Evolutionary conservation across 2,113 vertebrate species (phyloP), one percentile per base, ranked within the genome.

Genomic region (Anhinga anhinga): DNA sequence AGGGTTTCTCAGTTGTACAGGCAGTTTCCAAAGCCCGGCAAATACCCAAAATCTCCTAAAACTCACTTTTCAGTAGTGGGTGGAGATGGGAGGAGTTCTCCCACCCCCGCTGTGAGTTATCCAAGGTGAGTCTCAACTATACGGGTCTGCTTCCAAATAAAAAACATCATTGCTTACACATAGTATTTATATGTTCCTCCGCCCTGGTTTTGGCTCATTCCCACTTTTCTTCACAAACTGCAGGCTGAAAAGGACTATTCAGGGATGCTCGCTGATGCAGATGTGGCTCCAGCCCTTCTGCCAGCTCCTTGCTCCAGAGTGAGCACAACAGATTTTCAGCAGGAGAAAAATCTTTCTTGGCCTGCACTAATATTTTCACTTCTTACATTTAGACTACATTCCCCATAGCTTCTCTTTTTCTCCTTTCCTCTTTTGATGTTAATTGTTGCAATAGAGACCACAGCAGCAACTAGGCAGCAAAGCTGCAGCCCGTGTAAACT

Each of bases 161-260:
- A 92, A 96, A 97, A 61, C 49, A 90, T 67, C 61, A 34, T 50
- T 86, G 93, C 93, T 90, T 74, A 53, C 90, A 93, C 86, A 40
- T 55, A 96, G 82, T 92, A 93, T 97, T 97, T 96, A 88, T 96
- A 90, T 55, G 77, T 96, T 91, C 80, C 81, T 92, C 84, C 40
- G 4, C 94, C 88, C 83, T 80, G 81, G 77, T 58, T 93, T 95
- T 88, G 81, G 95, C 83, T 94, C 67, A 47, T 59, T 94, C 77
- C 34, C 92, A 30, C 73, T 87, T 87, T 86, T 93, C 93, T 93
- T 87, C 91, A 89, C 83, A 90, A 92, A n/a, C 26, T 93, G 38
- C 52, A 52, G 74, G 66, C 91, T 97, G 94, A 96, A 96, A 98
- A 97, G 92, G 74, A 79, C 96, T 92, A 97, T 98, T 97, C 94